Percentiles rank a stretch among this genome's conserved stretches.
These are phyloP conservation scores for Operophtera brumata DNA, from an alignment of 2,888 invertebrate species.

Conservation along the genomic window DNA sequence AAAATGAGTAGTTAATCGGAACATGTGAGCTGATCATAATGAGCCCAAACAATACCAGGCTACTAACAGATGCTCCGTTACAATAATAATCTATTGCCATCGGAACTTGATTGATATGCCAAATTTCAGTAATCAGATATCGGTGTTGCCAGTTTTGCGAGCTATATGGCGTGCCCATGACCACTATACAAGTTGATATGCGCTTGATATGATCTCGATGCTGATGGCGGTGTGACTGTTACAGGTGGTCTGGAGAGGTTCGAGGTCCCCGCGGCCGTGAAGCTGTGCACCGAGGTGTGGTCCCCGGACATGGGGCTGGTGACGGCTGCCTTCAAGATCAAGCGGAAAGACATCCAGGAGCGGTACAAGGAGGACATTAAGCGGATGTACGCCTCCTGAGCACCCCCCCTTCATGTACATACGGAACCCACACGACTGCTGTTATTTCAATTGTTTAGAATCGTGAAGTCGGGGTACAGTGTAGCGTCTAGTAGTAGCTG, in stretches of 20 bases:
- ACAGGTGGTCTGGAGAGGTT: conserved; percentile 93
- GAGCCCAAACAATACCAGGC: no score
- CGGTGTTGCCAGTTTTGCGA: no score
- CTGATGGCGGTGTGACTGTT: background rate
- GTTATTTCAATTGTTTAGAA: background rate
- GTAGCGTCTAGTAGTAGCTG: no score
- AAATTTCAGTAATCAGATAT: no score
- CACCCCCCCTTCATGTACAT: background rate
- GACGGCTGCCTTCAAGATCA: conserved; percentile 98
- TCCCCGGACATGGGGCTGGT: conserved; percentile 98
- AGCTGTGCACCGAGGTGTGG: conserved; percentile 96
- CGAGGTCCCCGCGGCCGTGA: conserved; percentile 95
- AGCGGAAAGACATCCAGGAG: conserved; percentile 97
- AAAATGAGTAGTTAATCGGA: no score
- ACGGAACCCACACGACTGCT: background rate
- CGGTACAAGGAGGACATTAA: conserved; percentile 95
- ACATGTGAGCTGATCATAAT: no score
- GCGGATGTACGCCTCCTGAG: conserved; percentile 96
- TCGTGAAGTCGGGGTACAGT: background rate
- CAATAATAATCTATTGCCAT: no score
- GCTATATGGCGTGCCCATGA: no score
- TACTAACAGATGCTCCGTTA: no score
- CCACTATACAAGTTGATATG: no score
- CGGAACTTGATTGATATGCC: no score
- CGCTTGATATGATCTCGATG: no score